Percentiles rank a stretch among this genome's conserved stretches.
These are phyloP conservation scores for Tortricodes alternella DNA, from an alignment of 2,888 invertebrate species.

Conservation along the genomic window DNA sequence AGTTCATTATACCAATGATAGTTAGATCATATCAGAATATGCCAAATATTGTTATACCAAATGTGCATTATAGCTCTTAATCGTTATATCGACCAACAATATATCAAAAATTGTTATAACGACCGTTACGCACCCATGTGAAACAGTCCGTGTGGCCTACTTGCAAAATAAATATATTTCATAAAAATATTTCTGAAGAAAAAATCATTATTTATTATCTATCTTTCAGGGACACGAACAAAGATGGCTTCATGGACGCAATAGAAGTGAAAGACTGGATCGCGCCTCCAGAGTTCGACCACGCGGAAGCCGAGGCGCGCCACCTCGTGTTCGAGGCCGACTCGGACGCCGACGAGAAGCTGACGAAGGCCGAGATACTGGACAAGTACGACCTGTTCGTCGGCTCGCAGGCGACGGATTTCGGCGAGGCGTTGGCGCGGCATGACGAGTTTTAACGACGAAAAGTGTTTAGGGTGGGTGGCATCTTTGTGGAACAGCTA, in stretches of 20 bases:
- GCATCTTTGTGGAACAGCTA: too few relatives aligned
- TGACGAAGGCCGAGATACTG: conserved; percentile 94
- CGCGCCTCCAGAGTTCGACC: conserved; percentile 97
- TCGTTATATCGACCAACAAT: too few relatives aligned
- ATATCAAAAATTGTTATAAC: too few relatives aligned
- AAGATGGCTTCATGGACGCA: conserved; percentile 94
- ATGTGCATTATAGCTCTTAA: too few relatives aligned
- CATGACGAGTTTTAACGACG: conserved; percentile 99
- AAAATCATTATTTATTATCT: background rate
- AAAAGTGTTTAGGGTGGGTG: too few relatives aligned
- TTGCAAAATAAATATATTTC: too few relatives aligned
- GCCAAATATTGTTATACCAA: too few relatives aligned
- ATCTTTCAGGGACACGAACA: conserved; percentile 87
- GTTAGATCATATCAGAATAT: too few relatives aligned
- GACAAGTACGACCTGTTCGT: conserved; percentile 98
- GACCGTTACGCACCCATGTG: too few relatives aligned
- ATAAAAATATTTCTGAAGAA: too few relatives aligned
- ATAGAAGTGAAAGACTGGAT: conserved; percentile 97
- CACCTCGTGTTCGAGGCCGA: conserved; percentile 98
- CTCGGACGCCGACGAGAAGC: conserved; percentile 92
- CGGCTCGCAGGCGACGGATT: conserved; percentile 99
- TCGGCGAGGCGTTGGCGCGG: conserved; percentile 96
- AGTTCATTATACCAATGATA: too few relatives aligned
- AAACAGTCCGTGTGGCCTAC: too few relatives aligned
- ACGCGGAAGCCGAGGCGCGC: conserved; percentile 97